A percentile compares a stretch with the other conserved stretches of the same genome.
Evolutionary conservation across 2,113 vertebrate species (phyloP).

Genomic region (Corythaeola cristata): DNA sequence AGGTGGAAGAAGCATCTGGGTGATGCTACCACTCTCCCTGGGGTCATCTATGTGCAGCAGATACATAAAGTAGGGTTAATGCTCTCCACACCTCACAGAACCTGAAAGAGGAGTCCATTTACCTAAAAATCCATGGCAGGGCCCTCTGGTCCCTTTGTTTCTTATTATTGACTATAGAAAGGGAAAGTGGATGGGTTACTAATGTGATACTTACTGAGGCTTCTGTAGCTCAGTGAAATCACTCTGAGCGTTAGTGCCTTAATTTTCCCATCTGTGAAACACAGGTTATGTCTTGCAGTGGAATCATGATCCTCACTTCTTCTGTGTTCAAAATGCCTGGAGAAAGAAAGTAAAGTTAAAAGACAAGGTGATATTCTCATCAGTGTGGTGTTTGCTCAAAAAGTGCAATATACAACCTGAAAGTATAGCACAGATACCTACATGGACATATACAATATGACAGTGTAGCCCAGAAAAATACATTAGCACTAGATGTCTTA

Average conservation of each 20-base stretch:
- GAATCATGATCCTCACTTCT: neutral
- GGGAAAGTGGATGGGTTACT: neutral
- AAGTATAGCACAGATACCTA: neutral
- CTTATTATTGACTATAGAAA: neutral
- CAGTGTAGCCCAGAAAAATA: neutral
- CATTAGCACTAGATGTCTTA: neutral
- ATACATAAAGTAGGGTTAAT: neutral
- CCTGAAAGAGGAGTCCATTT: neutral
- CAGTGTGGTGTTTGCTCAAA: neutral
- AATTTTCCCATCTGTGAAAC: conserved; percentile 19
- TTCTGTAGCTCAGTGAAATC: conserved; percentile 1
- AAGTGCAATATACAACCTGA: neutral
- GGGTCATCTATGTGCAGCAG: neutral
- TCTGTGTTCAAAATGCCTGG: neutral
- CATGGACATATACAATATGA: neutral
- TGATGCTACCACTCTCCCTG: neutral
- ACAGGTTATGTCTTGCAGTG: neutral
- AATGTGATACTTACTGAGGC: neutral
- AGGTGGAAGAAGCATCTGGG: neutral
- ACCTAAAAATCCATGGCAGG: conserved; percentile 15
- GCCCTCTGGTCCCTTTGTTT: neutral
- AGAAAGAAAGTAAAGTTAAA: neutral
- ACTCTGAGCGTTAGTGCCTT: neutral
- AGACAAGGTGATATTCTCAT: neutral
- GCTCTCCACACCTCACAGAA: neutral